Evolutionary conservation across 2,113 vertebrate species (phyloP).

Genomic region (Phocoena sinus): DNA sequence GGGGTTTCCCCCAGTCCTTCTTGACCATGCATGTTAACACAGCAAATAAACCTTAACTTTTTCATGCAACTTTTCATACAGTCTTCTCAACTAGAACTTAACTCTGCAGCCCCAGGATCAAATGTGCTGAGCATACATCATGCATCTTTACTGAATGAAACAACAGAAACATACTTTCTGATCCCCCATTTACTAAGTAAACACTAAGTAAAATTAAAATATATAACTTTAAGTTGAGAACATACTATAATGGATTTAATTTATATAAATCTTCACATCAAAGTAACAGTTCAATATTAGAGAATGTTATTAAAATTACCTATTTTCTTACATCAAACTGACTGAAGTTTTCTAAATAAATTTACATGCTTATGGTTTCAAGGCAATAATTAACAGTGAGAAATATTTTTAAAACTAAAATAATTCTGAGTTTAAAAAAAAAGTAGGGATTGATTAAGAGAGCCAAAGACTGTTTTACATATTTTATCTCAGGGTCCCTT

Average conservation of each 20-base stretch:
- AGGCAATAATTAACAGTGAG: neutral
- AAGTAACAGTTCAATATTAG: neutral
- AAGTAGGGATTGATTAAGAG: neutral
- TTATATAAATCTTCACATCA: conserved; percentile 18
- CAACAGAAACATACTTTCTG: neutral
- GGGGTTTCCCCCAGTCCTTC: neutral
- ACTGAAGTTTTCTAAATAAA: neutral
- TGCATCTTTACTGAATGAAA: neutral
- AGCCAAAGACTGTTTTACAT: neutral
- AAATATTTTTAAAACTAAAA: conserved; percentile 8
- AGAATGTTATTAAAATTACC: neutral
- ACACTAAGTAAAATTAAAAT: neutral
- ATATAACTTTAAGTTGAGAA: neutral
- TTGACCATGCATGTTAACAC: neutral
- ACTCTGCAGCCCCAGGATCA: neutral
- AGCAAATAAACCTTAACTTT: neutral
- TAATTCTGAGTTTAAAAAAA: conserved; percentile 4
- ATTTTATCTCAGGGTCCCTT: neutral
- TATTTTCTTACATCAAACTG: neutral
- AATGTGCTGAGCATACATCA: neutral
- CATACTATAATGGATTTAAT: neutral
- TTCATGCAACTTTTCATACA: neutral
- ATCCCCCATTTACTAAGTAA: neutral
- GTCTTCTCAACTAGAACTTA: neutral
- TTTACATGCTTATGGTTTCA: neutral